Percentiles rank a stretch among this genome's conserved stretches.
These are phyloP conservation scores for Scaptomyza hsui DNA, from an alignment of 1,140 invertebrate species.

Conservation along the genomic window DNA sequence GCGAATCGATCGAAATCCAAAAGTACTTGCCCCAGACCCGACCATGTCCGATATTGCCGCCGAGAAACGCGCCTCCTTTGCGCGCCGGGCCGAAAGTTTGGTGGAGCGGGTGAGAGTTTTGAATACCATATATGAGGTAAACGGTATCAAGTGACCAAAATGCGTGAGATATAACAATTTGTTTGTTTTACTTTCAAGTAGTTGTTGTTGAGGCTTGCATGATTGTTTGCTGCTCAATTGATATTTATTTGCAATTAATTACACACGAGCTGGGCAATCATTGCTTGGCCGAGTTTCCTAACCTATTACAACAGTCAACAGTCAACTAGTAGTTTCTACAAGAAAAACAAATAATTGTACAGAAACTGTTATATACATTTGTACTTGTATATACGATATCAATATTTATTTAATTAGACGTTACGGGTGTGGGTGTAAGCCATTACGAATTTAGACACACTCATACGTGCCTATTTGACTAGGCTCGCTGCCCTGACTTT, in stretches of 20 bases:
- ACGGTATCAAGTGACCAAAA: constrained; percentile 82
- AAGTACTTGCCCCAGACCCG: constrained; percentile 1
- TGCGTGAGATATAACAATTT: constrained; percentile 73
- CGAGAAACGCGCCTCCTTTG: constrained; percentile 78
- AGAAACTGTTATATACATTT: constrained; percentile 1
- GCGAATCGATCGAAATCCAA: constrained; percentile 10
- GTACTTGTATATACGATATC: constrained; percentile 37
- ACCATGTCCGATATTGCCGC: constrained; percentile 58
- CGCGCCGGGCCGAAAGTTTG: constrained; percentile 81
- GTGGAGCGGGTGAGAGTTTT: constrained; percentile 84
- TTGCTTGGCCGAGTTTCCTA: constrained; percentile 40
- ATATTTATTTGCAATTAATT: constrained; percentile 49
- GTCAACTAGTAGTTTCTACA: constrained; percentile 6
- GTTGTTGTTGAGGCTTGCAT: constrained; percentile 36
- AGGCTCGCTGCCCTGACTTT: constrained; percentile 37
- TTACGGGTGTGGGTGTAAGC: constrained; percentile 40
- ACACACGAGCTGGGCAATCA: constrained; percentile 3
- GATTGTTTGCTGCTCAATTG: constrained; percentile 33
- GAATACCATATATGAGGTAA: constrained; percentile 83
- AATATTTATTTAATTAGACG: constrained; percentile 49
- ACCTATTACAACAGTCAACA: constrained; percentile 34
- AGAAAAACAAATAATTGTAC: constrained; percentile 14
- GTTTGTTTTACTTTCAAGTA: constrained; percentile 48
- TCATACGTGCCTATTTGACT: constrained; percentile 48
- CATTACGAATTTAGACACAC: constrained; percentile 29